A percentile compares a stretch with the other conserved stretches of the same genome.
These are phyloP conservation scores for Cavia porcellus DNA, from an alignment of 2,113 vertebrate species.

Conservation along the genomic window DNA sequence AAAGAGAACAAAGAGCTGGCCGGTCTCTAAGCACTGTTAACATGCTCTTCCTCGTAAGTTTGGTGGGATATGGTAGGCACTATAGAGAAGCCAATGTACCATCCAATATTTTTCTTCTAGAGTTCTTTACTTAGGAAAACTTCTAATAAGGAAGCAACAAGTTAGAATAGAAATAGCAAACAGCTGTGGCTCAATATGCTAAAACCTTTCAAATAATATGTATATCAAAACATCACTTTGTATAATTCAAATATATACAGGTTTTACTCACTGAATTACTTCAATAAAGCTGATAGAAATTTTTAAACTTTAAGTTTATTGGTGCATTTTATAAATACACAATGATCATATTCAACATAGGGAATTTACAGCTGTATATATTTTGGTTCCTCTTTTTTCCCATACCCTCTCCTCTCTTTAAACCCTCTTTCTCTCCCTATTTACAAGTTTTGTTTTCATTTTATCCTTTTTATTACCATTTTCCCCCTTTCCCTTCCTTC, in stretches of 20 bases:
- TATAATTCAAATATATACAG: neutral
- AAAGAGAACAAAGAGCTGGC: neutral
- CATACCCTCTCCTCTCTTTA: no score
- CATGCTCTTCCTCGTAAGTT: neutral
- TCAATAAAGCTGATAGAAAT: neutral
- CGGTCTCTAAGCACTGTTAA: neutral
- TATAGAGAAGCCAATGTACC: neutral
- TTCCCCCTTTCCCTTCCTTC: no score
- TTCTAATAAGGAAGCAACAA: neutral
- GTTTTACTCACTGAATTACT: neutral
- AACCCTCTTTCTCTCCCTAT: no score
- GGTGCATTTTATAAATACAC: no score
- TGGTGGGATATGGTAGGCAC: neutral
- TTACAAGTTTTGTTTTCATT: no score
- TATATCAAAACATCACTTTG: neutral
- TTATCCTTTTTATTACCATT: no score
- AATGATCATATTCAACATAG: no score
- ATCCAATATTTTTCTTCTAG: constrained; percentile 29
- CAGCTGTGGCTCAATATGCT: neutral
- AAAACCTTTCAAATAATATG: neutral
- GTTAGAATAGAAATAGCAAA: neutral
- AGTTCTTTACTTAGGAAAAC: neutral
- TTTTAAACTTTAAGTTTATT: neutral
- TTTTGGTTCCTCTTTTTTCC: no score
- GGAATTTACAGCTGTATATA: no score